Base-by-base conservation (phyloP, 2,888 invertebrate species). In the Temnothorax unifasciatus region DNA sequence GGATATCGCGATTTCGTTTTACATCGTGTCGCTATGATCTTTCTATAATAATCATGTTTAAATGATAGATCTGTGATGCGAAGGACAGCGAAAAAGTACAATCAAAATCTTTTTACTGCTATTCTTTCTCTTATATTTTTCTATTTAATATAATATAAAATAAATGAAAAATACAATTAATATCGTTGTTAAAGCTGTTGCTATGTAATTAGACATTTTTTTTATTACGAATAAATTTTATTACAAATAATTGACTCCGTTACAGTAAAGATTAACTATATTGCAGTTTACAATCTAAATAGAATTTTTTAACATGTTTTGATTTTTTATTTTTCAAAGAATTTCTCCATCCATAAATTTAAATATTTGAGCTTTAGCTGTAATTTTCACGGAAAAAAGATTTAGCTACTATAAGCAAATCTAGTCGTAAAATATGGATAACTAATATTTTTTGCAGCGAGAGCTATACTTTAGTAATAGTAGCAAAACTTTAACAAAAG, bases 1-100 rank as follows among this genome's bases (percentile, higher is more conserved):
- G 57, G 47, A 47, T 73, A 79, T 71, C 73, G 59, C 44, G 59
- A 73, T 71, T 73, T 50, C 15, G 73, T 73, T 38, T 34, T 47
- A 71, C 44, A 15, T 18, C 34, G 18, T 59, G 59, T 64, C 47
- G 34, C 47, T 47, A 34, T 21, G 13, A 47, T 47, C 34, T 54
- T 13, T 47, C 34, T 18, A 25, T 73, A 73, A 73, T 34, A 29
- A 18, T 15, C 18, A 34, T 50, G 8, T n/a, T 44, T 38, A 54
- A 69, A 15, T 25, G 11, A 41, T 57, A 6, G 2, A 73, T 34
- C 21, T 15, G 15, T 13, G 34, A 38, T 13, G 9, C 15, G 5
- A 34, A 8, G 13, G 18, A 34, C 25, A 21, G 18, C 9, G 34
- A 15, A 50, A n/a, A 38, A 15, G 1, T 38, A 11, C 1, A 63